phyloP scores from a whole-genome alignment of 2,113 vertebrate genomes.

The Brienomyrus brachyistius region DNA sequence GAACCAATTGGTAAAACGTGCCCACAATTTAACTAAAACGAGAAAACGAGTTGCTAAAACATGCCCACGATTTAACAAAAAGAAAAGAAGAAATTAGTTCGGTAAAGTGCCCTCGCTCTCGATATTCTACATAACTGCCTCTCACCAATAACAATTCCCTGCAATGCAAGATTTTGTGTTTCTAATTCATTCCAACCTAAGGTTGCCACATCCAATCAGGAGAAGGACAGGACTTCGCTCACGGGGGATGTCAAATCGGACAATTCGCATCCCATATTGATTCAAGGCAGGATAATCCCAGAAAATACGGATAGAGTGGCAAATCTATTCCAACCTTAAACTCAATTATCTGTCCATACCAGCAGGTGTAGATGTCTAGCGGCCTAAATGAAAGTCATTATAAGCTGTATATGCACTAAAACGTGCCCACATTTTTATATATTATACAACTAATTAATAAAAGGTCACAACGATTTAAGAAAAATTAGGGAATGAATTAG shows the following conservation, averaged over 20 bases:
- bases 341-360: too few species aligned
- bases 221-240: neutral
- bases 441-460: neutral
- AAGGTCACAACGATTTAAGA: neutral
- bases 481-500: neutral
- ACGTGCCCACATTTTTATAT: neutral
- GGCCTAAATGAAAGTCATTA: neutral
- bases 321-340: too few species aligned
- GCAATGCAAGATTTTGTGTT: neutral
- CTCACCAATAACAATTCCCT: neutral
- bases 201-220: neutral
- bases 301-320: too few species aligned
- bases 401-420: neutral
- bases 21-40: neutral
- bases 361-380: too few species aligned
- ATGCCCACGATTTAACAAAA: neutral
- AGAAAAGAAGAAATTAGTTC: neutral
- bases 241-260: neutral
- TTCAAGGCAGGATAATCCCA: too few species aligned
- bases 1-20: neutral
- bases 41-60: neutral
- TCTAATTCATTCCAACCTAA: neutral
- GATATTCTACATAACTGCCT: neutral
- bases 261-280: too few species aligned
- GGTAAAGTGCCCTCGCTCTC: neutral